Conservation (phyloP, 2,797 vertebrate species). For the Chromobotia macracanthus region DNA sequence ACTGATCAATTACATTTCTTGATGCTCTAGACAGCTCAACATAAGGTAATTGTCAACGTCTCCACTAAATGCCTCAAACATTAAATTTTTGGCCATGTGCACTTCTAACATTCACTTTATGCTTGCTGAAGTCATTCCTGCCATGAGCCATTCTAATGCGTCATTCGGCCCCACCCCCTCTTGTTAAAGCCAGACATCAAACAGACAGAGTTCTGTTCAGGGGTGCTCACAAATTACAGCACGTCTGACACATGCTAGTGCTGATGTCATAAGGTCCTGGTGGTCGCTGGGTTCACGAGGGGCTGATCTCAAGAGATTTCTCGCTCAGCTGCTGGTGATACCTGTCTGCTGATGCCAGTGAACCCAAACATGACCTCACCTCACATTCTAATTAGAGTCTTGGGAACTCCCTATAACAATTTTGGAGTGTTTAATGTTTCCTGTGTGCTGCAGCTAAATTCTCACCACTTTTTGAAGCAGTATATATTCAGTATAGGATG, state of each 20-base stretch:
- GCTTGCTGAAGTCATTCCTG: conserved; percentile 35
- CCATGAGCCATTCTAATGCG: conserved; percentile 19
- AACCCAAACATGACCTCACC: conserved; percentile 55
- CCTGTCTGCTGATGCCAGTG: conserved; percentile 50
- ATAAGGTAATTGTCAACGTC: background rate
- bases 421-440: background rate
- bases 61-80: conserved; percentile 1
- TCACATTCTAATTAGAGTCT: conserved; percentile 19
- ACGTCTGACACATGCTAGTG: conserved; percentile 14
- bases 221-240: conserved; percentile 25
- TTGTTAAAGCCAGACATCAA: conserved; percentile 49
- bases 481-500: background rate
- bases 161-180: conserved; percentile 25
- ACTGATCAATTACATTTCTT: background rate
- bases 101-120: background rate
- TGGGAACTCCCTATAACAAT: conserved; percentile 40
- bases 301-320: conserved; percentile 28
- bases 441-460: background rate
- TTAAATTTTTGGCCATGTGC: background rate
- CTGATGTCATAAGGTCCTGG: conserved; percentile 47
- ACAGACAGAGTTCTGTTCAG: conserved; percentile 27
- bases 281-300: conserved; percentile 32
- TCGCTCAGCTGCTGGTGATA: conserved; percentile 38
- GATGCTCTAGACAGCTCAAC: background rate
- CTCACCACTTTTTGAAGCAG: background rate